These are phyloP conservation scores for Mylabris sibirica DNA, from an alignment of 2,888 invertebrate species.

Conservation along the genomic window DNA sequence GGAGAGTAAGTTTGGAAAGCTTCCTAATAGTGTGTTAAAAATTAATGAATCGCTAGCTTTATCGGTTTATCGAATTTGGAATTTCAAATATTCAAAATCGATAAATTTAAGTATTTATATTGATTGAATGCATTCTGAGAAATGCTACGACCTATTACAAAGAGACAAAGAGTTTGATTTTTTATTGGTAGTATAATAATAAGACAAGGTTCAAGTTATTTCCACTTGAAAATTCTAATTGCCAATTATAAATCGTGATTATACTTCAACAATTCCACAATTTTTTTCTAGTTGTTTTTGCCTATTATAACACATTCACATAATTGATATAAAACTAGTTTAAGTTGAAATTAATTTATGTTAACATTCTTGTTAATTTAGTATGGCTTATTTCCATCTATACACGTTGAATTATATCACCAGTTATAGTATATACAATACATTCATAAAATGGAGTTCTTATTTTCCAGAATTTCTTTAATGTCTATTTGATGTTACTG, in stretches of 20 bases:
- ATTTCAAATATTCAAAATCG: constrained; percentile 6
- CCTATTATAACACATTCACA: not conserved
- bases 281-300: not conserved
- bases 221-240: constrained; percentile 8
- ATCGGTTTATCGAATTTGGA: not conserved
- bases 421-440: not conserved
- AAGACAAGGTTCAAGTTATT: constrained; percentile 9
- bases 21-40: not conserved
- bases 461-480: not conserved
- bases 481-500: not conserved
- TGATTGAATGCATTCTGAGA: not conserved
- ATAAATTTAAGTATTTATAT: not conserved
- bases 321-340: not conserved
- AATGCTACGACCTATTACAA: not conserved
- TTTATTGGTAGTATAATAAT: constrained; percentile 5
- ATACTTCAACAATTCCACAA: not conserved
- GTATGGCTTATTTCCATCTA: not conserved
- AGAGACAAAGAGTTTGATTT: not conserved
- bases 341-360: not conserved
- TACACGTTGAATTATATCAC: not conserved
- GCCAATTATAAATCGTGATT: constrained; percentile 7
- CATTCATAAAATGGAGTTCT: not conserved
- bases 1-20: not conserved
- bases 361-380: not conserved
- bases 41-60: not conserved